Base-by-base conservation (phyloP, 2,888 invertebrate genomes). In the Pandemis corylana region DNA sequence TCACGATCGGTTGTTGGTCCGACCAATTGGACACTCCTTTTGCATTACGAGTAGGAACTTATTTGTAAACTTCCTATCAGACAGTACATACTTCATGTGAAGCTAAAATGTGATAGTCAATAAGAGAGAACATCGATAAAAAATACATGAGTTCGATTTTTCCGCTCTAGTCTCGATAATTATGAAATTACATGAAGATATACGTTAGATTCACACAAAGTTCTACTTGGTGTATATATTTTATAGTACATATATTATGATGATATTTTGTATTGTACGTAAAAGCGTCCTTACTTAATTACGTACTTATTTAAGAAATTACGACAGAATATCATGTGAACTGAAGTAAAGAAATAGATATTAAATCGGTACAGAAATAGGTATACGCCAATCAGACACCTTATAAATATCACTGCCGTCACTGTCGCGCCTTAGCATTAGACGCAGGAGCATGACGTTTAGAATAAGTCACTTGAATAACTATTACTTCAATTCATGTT, bases 41-140 rank as follows among this genome's bases (percentile, higher is more conserved):
- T 56, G 56, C 56, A 56, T 20, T 56, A 56, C 20, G 2, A 56
- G 9, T 56, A 56, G 56, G 56, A 56, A 56, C 56, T n/a, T 56
- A n/a, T 20, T 56, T 15, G 10, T 46, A 46, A 46, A 46, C 46
- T 46, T 46, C 12, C 12, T 46, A 10, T 46, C 46, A 10, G 10
- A 46, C 46, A 46, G 10, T 4, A 46, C 46, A 46, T 46, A 46
- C 0, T 46, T 46, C 10, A 46, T 46, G 46, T 46, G 46, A 46
- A 4, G 2, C 10, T 10, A 12, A 46, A 46, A 12, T 12, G 12
- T 46, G 46, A 46, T 2, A 46, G 12, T 12, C 12, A 12, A 51
- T 51, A 51, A n/a, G 49, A 7, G 13, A 51, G 5, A n/a, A n/a
- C 5, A 10, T 0, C 1, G 7, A 51, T n/a, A n/a, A n/a, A 51